These are phyloP conservation scores for Myanophis thanlyinensis DNA, from an alignment of 2,113 vertebrate species.

Conservation along the genomic window DNA sequence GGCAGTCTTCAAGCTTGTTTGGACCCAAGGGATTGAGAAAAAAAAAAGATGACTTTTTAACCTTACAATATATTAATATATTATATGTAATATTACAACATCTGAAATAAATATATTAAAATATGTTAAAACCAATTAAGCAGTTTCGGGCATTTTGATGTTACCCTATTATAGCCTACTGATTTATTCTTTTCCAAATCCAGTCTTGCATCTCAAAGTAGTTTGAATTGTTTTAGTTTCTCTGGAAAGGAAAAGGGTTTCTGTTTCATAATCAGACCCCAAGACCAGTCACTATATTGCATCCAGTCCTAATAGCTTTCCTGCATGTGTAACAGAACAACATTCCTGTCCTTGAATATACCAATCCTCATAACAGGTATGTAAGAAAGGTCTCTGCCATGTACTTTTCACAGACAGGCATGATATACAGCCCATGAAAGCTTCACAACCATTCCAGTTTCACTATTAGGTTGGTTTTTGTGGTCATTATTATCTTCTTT, in stretches of 20 bases:
- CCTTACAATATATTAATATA: background rate
- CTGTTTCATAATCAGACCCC: background rate
- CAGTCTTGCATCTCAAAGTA: background rate
- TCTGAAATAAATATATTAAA: background rate
- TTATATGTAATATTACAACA: background rate
- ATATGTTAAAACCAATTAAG: background rate
- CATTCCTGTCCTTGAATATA: background rate
- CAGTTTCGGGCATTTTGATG: background rate
- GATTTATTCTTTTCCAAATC: background rate
- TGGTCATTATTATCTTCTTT: background rate
- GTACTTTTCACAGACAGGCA: background rate
- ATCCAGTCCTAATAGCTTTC: background rate
- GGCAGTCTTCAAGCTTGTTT: background rate
- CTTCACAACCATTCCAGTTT: background rate
- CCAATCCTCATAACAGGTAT: background rate
- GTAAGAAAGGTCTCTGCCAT: background rate
- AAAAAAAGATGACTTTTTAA: background rate
- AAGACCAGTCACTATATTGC: background rate
- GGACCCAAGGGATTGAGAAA: background rate
- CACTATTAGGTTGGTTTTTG: background rate
- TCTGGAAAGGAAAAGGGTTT: background rate
- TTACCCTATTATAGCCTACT: background rate
- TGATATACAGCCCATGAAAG: background rate
- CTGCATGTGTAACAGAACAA: background rate
- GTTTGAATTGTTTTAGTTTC: background rate